Evolutionary conservation across 1,140 invertebrate genomes (phyloP).

Genomic region (Melipona quadrifasciata): DNA sequence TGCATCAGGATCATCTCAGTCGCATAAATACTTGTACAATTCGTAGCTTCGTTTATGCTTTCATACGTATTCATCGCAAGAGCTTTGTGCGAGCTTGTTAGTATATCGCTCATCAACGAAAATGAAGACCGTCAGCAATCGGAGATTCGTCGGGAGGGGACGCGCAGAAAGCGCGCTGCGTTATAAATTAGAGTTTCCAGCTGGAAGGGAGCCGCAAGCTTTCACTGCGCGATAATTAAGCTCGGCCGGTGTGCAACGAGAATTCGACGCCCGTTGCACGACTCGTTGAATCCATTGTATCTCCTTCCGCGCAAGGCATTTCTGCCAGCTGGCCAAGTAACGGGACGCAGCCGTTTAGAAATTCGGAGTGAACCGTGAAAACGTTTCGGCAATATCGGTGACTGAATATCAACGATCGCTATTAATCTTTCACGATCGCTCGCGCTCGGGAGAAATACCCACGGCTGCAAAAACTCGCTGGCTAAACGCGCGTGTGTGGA

Average conservation of each 20-base stretch:
- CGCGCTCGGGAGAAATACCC: background rate
- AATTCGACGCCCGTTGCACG: background rate
- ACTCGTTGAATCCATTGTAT: background rate
- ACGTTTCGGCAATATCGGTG: background rate
- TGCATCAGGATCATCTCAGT: background rate
- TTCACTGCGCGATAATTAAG: slow-evolving; percentile 1
- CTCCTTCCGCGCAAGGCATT: background rate
- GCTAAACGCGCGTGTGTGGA: background rate
- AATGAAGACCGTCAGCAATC: background rate
- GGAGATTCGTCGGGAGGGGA: no score
- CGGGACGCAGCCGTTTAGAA: background rate
- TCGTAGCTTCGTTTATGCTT: background rate
- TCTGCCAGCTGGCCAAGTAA: background rate
- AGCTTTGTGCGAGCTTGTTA: background rate
- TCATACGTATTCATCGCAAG: background rate
- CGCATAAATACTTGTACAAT: background rate
- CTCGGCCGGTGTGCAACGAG: background rate
- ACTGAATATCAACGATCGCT: background rate
- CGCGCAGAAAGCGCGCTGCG: background rate
- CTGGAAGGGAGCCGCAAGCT: background rate
- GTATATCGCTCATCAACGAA: background rate
- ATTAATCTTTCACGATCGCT: background rate
- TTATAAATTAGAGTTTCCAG: slow-evolving; percentile 12
- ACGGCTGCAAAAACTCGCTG: background rate
- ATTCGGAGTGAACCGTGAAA: background rate